phyloP scores from a whole-genome alignment of 2,797 vertebrate species.

The Dallia pectoralis region DNA sequence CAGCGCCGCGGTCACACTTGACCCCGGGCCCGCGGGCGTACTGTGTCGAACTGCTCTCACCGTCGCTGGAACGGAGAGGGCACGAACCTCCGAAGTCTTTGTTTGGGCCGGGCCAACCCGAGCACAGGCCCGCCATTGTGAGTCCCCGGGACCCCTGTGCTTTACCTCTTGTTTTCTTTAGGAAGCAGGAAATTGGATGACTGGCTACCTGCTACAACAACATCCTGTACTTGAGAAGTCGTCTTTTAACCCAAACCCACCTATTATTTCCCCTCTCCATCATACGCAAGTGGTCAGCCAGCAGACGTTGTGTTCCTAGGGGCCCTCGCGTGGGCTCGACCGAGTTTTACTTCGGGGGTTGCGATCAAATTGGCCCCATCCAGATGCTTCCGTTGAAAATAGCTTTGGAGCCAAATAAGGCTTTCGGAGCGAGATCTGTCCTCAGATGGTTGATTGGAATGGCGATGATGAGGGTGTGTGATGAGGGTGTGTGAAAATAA shows the following conservation, averaged over 20 bases:
- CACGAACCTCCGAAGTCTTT: constrained; percentile 79
- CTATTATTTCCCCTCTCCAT: constrained; percentile 83
- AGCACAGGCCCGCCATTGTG: constrained; percentile 79
- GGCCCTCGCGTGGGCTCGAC: constrained; percentile 65
- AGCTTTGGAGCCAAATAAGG: constrained; percentile 57
- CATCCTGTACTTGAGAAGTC: constrained; percentile 86
- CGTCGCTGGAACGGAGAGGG: constrained; percentile 70
- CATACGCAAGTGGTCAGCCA: constrained; percentile 70
- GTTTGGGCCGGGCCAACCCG: constrained; percentile 69
- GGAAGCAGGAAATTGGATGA: constrained; percentile 88
- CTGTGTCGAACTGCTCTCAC: constrained; percentile 55
- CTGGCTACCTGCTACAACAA: constrained; percentile 87
- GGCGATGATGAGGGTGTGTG: constrained; percentile 50
- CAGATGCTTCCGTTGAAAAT: constrained; percentile 81
- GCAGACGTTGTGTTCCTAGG: constrained; percentile 56
- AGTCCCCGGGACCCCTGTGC: constrained; percentile 66
- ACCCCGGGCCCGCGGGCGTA: constrained; percentile 53
- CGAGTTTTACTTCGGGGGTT: constrained; percentile 74
- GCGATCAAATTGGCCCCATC: constrained; percentile 74
- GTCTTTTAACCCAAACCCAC: constrained; percentile 82
- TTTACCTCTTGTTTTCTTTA: constrained; percentile 80
- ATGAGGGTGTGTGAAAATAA: constrained; percentile 48
- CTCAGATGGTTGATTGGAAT: constrained; percentile 58
- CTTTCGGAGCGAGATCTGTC: constrained; percentile 56
- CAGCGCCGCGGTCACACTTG: constrained; percentile 76